Evolutionary conservation across 1,140 invertebrate species (phyloP), one percentile per base, ranked within the genome.

Genomic region (Zaprionus kolodkinae): DNA sequence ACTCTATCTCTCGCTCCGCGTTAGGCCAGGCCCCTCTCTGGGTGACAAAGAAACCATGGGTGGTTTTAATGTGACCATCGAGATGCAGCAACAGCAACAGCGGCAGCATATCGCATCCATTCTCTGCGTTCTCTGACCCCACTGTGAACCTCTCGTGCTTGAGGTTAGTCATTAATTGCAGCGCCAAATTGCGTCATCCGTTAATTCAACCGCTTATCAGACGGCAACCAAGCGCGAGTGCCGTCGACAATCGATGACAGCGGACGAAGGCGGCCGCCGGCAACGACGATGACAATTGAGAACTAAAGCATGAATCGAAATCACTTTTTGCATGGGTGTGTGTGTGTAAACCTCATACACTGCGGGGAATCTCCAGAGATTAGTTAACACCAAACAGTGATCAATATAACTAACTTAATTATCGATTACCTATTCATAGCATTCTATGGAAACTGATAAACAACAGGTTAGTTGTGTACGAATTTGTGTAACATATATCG

Each of bases 91-190:
- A 21, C 48, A 62, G 62, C 33, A 38, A 21, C 45, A 72, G 15
- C n/a, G 69, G 15, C 33, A 52, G 59, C 66, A 74, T 70, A 70
- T 74, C 66, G 52, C 40, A 40, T 7, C 9, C 33, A 4, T 43
- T 38, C 54, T 21, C 21, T 21, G 21, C 57, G 69, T 69, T 66
- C 66, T 81, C 35, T 76, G 80, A 78, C 72, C 76, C 72, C 67
- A 15, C 60, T 11, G 56, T 55, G 56, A 62, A 60, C 69, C 72
- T 83, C 81, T 83, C 80, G 81, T 83, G 80, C 80, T 76, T 69
- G n/a, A 69, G 67, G 69, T 84, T 84, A 72, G 64, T 74, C 77
- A 67, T 79, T 82, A 84, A 85, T 84, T 85, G 78, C 81, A 80
- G 48, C 65, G 48, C 21, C 64, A 33, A 85, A 85, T 84, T 85